Conservation (phyloP, 2,888 invertebrate genomes). For the Graphium colonna region DNA sequence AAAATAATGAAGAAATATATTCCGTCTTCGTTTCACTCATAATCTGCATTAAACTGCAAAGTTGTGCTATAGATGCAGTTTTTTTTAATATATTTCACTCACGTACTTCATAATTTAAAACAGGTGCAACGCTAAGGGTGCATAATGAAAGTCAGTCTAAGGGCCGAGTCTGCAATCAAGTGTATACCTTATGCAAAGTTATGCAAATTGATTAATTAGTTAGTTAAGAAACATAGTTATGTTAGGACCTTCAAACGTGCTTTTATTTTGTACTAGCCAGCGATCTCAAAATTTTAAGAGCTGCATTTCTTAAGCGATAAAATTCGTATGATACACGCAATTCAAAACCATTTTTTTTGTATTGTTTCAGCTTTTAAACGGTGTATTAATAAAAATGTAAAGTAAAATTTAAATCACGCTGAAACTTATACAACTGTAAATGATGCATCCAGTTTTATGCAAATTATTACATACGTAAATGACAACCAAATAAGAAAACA, state of each 20-base stretch:
- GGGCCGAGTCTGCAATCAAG: conserved; percentile 7
- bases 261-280: no score
- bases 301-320: no score
- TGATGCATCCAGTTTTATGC: no score
- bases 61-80: neutral
- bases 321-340: no score
- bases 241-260: neutral
- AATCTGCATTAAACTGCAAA: neutral
- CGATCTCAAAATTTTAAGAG: no score
- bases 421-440: no score
- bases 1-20: neutral
- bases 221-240: neutral
- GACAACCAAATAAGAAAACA: no score
- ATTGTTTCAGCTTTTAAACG: no score
- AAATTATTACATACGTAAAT: no score
- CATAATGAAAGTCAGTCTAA: neutral
- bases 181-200: conserved; percentile 12
- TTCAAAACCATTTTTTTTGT: no score
- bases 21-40: neutral
- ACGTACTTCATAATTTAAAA: neutral
- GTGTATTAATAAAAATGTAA: no score
- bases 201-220: conserved; percentile 11
- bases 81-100: neutral
- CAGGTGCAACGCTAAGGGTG: neutral
- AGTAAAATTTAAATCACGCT: no score